Evolutionary conservation across 2,888 invertebrate species (phyloP).

Genomic region (Panzeria rudis): DNA sequence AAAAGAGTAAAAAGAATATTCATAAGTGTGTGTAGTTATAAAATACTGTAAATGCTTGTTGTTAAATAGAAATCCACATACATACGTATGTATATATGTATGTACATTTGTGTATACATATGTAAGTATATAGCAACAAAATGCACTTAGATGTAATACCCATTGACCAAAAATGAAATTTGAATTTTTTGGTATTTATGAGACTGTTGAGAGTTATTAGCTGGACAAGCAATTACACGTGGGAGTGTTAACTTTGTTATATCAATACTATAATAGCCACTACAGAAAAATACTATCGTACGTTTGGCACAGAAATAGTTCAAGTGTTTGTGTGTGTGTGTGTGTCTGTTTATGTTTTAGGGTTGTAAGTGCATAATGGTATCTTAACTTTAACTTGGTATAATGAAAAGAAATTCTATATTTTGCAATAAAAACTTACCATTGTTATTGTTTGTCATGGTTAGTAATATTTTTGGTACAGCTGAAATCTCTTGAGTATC

Average conservation of each 20-base stretch:
- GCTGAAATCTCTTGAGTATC: conserved; percentile 59
- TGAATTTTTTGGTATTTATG: conserved; percentile 80
- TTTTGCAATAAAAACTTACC: conserved; percentile 69
- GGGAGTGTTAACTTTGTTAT: conserved; percentile 74
- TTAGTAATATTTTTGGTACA: conserved; percentile 57
- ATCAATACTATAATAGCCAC: conserved; percentile 66
- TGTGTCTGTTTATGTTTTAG: neutral
- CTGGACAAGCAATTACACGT: conserved; percentile 80
- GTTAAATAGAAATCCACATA: neutral
- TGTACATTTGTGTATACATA: neutral
- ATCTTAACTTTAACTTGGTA: conserved; percentile 46
- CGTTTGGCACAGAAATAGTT: conserved; percentile 2
- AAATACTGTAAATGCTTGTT: conserved; percentile 19
- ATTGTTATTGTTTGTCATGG: conserved; percentile 74
- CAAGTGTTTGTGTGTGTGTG: neutral
- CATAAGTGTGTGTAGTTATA: conserved; percentile 22
- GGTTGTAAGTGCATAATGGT: conserved; percentile 42
- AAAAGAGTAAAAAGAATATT: conserved; percentile 9
- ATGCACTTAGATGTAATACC: conserved; percentile 61
- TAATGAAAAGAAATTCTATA: conserved; percentile 48
- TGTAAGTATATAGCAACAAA: conserved; percentile 1
- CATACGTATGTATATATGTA: neutral
- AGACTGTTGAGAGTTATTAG: conserved; percentile 83
- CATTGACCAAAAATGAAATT: conserved; percentile 74
- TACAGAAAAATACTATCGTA: conserved; percentile 47